Percentiles rank a stretch among this genome's conserved stretches.
Evolutionary conservation across 2,113 vertebrate species (phyloP).

Genomic region (Ahaetulla prasina): DNA sequence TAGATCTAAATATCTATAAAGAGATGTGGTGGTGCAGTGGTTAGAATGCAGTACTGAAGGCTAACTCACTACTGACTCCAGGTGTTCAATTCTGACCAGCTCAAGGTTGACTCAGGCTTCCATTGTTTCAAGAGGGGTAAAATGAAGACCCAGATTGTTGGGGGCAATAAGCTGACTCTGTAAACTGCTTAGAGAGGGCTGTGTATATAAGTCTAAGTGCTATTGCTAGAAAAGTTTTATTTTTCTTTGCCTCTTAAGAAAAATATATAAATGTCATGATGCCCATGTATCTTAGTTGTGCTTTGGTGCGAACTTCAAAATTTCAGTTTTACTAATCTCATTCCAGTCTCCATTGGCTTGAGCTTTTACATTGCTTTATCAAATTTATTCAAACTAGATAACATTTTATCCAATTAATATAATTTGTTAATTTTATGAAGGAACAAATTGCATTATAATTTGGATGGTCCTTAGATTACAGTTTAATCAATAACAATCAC

Average conservation of each 20-base stretch:
- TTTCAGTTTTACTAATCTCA: neutral
- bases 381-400: neutral
- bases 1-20: neutral
- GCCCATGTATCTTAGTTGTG: neutral
- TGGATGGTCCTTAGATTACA: neutral
- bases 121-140: neutral
- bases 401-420: neutral
- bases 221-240: neutral
- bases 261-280: neutral
- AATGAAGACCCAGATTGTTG: no score
- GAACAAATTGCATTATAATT: neutral
- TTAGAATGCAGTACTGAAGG: neutral
- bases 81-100: neutral
- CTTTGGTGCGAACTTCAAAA: neutral
- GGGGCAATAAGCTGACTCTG: no score
- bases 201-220: neutral
- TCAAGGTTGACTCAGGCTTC: neutral
- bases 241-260: neutral
- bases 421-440: neutral
- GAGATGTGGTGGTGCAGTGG: neutral
- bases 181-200: no score
- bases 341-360: neutral
- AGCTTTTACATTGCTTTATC: neutral
- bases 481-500: neutral
- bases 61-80: neutral